Percentiles rank a stretch among this genome's conserved stretches.
Evolutionary conservation across 53 echinoderm and acorn worm genomes (phyloP).

Genomic region (Paelopatides confundens): DNA sequence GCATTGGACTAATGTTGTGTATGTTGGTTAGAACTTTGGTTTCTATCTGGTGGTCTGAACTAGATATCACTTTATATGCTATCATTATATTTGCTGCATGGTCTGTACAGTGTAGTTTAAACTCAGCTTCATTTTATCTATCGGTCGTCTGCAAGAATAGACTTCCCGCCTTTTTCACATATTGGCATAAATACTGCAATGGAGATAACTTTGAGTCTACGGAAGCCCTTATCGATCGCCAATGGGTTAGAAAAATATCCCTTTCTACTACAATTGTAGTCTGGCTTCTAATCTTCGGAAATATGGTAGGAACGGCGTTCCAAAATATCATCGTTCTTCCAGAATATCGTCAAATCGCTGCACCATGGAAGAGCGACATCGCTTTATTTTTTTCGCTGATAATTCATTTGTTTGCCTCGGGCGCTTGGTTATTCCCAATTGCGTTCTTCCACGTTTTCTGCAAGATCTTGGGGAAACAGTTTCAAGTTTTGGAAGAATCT

Average conservation of each 20-base stretch:
- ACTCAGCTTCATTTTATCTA: slow-evolving; percentile 11
- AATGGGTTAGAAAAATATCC: background rate
- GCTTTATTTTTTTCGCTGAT: background rate
- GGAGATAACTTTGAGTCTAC: background rate
- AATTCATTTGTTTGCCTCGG: background rate
- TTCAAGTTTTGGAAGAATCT: background rate
- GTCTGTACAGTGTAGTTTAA: background rate
- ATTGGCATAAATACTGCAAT: slow-evolving; percentile 3
- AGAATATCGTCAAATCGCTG: slow-evolving; percentile 2
- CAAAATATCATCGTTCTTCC: background rate
- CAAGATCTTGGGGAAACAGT: background rate
- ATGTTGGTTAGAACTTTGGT: background rate
- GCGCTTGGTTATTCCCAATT: slow-evolving; percentile 19
- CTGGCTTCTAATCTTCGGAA: background rate
- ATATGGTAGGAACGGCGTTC: slow-evolving; percentile 1
- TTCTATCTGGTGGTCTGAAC: slow-evolving; percentile 11
- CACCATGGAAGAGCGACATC: background rate
- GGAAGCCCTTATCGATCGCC: background rate
- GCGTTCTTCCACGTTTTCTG: slow-evolving; percentile 4
- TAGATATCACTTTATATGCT: background rate
- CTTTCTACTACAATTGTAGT: background rate
- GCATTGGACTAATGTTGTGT: background rate
- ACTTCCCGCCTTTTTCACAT: slow-evolving; percentile 1
- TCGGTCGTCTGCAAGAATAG: background rate
- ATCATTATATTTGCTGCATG: background rate